Evolutionary conservation across 2,888 invertebrate genomes (phyloP).

Genomic region (Anticlea derivata): DNA sequence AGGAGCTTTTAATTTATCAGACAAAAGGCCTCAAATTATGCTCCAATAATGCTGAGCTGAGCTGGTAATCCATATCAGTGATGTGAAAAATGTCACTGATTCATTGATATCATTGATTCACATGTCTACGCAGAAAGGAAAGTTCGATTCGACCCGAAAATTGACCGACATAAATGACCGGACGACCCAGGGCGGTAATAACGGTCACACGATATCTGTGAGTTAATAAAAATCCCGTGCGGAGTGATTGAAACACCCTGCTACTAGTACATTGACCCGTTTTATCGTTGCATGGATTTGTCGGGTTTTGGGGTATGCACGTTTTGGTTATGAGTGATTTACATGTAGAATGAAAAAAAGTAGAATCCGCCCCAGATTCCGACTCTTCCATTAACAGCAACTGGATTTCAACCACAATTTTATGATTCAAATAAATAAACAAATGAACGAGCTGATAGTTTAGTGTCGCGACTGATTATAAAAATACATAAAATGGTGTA

Average conservation of each 20-base stretch:
- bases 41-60: slow-evolving; percentile 4
- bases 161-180: slow-evolving; percentile 61
- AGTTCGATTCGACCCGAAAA: slow-evolving; percentile 61
- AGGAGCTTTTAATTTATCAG: no score
- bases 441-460: no score
- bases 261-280: slow-evolving; percentile 23
- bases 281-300: slow-evolving; percentile 26
- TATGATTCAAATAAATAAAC: no score
- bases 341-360: neutral
- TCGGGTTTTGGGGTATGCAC: slow-evolving; percentile 14
- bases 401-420: no score
- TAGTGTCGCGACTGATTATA: no score
- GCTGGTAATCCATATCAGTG: slow-evolving; percentile 1
- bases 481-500: no score
- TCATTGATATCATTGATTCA: neutral
- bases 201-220: slow-evolving; percentile 58
- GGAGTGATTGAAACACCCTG: slow-evolving; percentile 40
- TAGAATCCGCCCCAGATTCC: no score
- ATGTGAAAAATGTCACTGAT: neutral
- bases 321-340: neutral
- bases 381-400: no score
- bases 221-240: slow-evolving; percentile 62
- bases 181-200: slow-evolving; percentile 56
- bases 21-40: no score
- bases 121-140: slow-evolving; percentile 14